These are phyloP conservation scores for Adelognathus sp. DNA, from an alignment of 2,888 invertebrate genomes.

Conservation along the genomic window DNA sequence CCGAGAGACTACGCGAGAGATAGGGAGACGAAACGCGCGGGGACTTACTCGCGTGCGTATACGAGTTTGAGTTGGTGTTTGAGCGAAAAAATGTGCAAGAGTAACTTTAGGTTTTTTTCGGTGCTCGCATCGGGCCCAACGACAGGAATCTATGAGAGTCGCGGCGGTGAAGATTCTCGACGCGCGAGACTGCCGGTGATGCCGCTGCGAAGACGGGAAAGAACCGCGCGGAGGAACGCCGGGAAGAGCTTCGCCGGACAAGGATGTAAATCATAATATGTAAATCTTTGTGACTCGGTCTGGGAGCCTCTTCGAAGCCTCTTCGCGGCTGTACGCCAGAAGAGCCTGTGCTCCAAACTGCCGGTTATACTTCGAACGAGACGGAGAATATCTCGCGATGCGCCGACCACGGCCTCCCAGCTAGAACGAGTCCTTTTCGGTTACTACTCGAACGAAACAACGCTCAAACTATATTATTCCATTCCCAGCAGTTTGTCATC, in stretches of 20 bases:
- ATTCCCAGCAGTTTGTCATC: background rate
- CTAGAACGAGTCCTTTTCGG: conserved; percentile 7
- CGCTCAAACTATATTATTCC: background rate
- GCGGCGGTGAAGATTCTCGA: conserved; percentile 23
- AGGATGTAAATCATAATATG: conserved; percentile 80
- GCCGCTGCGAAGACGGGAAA: conserved; percentile 55
- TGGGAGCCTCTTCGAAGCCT: conserved; percentile 56
- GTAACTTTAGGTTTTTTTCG: conserved; percentile 4
- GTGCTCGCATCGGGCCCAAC: conserved; percentile 21
- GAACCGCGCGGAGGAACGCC: conserved; percentile 59
- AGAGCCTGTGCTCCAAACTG: conserved; percentile 29
- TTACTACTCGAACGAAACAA: background rate
- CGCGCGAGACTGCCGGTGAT: conserved; percentile 25
- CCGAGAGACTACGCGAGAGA: conserved; percentile 24
- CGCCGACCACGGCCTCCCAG: conserved; percentile 25
- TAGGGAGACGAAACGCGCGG: conserved; percentile 8
- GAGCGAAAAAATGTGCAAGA: conserved; percentile 3
- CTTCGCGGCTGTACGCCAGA: conserved; percentile 7
- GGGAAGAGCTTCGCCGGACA: conserved; percentile 69
- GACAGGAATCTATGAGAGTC: conserved; percentile 26
- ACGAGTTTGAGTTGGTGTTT: background rate
- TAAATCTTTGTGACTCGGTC: conserved; percentile 79
- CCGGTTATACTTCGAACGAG: conserved; percentile 8
- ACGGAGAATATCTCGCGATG: background rate
- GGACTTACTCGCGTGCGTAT: conserved; percentile 15